Conservation (phyloP, 2,113 vertebrate species). For the Leucosticte australis region DNA sequence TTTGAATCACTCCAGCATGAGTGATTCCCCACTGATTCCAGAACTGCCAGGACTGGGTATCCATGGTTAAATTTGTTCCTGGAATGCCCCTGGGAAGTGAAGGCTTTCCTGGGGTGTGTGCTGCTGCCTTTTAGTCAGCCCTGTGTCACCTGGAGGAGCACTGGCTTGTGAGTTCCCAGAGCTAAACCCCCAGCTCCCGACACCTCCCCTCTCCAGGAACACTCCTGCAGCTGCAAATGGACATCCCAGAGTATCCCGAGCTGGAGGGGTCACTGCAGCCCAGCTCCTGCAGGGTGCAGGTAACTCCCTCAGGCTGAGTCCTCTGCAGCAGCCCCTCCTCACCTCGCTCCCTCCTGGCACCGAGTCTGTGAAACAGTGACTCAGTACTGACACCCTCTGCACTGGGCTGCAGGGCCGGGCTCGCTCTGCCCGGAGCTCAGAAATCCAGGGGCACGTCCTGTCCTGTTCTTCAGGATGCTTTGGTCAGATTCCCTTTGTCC, state of each 20-base stretch:
- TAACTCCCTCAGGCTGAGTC: neutral
- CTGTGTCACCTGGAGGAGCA: neutral
- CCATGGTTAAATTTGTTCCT: accelerated
- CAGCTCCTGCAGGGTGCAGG: neutral
- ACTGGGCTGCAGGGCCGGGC: neutral
- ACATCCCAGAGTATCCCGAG: neutral
- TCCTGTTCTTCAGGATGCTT: neutral
- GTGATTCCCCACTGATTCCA: neutral
- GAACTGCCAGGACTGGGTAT: neutral
- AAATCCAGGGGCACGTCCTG: neutral
- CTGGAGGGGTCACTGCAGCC: neutral
- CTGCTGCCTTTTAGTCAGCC: neutral
- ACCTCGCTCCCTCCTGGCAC: neutral
- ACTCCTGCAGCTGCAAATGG: neutral
- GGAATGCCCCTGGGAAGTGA: neutral
- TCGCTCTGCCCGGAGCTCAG: neutral
- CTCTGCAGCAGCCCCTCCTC: neutral
- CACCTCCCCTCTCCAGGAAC: neutral
- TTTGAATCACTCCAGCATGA: neutral
- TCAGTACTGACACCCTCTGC: constrained; percentile 20
- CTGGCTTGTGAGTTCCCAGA: neutral
- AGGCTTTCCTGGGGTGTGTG: neutral
- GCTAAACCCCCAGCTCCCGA: neutral
- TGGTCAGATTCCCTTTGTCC: neutral
- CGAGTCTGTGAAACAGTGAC: neutral